Base-by-base conservation (phyloP, 1,140 invertebrate species). In the Drosophila sproati region DNA sequence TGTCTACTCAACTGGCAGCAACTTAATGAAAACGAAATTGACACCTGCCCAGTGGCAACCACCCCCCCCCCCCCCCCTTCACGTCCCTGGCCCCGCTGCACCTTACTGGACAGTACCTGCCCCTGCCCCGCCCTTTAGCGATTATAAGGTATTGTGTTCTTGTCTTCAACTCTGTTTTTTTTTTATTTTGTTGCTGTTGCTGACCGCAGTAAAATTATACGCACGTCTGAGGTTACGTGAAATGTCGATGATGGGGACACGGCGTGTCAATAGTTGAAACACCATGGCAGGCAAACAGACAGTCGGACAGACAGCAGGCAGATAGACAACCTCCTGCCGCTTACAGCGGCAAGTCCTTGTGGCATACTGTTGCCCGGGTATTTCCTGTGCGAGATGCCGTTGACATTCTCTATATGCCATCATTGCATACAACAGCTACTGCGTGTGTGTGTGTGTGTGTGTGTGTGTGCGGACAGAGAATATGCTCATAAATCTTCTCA, bases 21-120 rank as follows among this genome's bases (percentile, higher is more conserved):
- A 83, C 85, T 88, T 88, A 88, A 88, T 88, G 83, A 88, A 88
- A 88, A 83, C 64, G 83, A 89, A 88, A 88, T 88, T 88, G 83
- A 88, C 83, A 88, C 83, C 83, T 88, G 51, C 52, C 61, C 75
- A 83, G n/a, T n/a, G 39, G 10, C 10, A 37, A 2, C 7, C 39
- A 10, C 1, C 7, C 39, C 39, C 3, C 39, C 39, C 7, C 7
- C 37, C 10, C 10, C 4, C 10, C 4, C 39, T 41, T 3, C n/a
- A n/a, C 39, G 1, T 1, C 20, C 0, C 20, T 20, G 20, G 20
- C 20, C 20, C 20, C 20, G 20, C 20, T 20, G 20, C 20, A 20
- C 20, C 20, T 20, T 20, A 20, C 20, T 20, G 20, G 20, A 20
- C 20, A 20, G 20, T 43, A 7, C 39, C 39, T 43, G 34, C 34